phyloP scores from a whole-genome alignment of 2,797 vertebrate species.

The Fistularia commersonii region DNA sequence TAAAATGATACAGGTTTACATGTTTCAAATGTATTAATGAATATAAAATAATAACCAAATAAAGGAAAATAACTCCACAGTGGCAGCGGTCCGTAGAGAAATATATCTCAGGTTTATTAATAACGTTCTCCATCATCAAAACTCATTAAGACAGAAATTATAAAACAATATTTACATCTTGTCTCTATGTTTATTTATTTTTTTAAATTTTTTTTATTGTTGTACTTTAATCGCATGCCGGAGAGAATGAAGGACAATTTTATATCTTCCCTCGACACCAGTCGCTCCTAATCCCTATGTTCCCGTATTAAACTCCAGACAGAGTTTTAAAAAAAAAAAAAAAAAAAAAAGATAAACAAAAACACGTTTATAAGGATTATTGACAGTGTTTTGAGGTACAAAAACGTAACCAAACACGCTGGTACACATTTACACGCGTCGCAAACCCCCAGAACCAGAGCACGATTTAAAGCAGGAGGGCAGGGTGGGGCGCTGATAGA shows the following conservation, averaged over 20 bases:
- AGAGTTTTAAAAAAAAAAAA: slow-evolving; percentile 7
- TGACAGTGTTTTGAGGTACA: slow-evolving; percentile 56
- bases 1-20: too few species aligned
- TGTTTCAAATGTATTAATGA: too few species aligned
- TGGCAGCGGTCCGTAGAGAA: slow-evolving; percentile 45
- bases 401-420: slow-evolving; percentile 14
- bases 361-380: slow-evolving; percentile 32
- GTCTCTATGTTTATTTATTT: slow-evolving; percentile 34
- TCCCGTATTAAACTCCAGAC: slow-evolving; percentile 39
- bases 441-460: slow-evolving; percentile 25
- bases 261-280: slow-evolving; percentile 21
- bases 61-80: not conserved
- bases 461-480: slow-evolving; percentile 17
- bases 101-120: slow-evolving; percentile 72
- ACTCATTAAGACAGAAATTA: slow-evolving; percentile 68
- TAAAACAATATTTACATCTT: slow-evolving; percentile 71
- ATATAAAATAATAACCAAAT: slow-evolving; percentile 4
- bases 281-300: not conserved
- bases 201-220: slow-evolving; percentile 30
- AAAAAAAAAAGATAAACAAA: slow-evolving; percentile 10
- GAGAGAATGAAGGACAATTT: slow-evolving; percentile 46
- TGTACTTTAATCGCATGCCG: slow-evolving; percentile 50
- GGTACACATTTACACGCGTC: not conserved
- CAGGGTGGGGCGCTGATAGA: too few species aligned
- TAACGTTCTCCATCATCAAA: slow-evolving; percentile 65